Base-by-base conservation (phyloP, 2,113 vertebrate genomes). In the Centrocercus urophasianus region DNA sequence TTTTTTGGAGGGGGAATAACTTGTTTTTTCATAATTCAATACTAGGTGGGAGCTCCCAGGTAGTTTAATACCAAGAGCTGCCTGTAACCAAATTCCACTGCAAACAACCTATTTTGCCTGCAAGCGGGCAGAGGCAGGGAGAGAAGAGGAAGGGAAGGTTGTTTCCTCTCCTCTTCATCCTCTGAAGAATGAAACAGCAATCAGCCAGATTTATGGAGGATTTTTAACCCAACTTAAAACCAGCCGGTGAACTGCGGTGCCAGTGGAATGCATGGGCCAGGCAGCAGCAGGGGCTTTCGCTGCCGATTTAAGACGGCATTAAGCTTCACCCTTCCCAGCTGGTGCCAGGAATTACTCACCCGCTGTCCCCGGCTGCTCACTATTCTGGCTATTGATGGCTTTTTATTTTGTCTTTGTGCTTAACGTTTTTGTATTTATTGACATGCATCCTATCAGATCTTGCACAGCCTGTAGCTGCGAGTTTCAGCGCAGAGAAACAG, bases 181-280 rank as follows among this genome's bases (percentile, higher is more conserved):
- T 90, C 96, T 97, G 91, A 97, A 95, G 96, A 97, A 97, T 96
- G 96, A 96, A 95, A 69, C 80, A 47, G 66, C 93, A 86, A 88
- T 88, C 96, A 86, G 90, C 4, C 10, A 94, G 96, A 94, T 88
- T 97, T 96, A 70, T 2, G 2, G 38, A 85, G 92, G 90, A 94
- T 96, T 93, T 95, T 77, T 91, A 86, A 60, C 76, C 73, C 76
- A 79, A 81, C 79, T 83, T 72, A 75, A 92, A 79, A 61, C 83
- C 64, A 3, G 36, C 42, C 20, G 11, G 92, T 85, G 90, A 90
- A 77, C 36, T 8, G 24, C 9, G 7, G 95, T 96, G 95, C 92
- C 95, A 94, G 79, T 74, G 96, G 96, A 96, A 97, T 96, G 93
- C 87, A 65, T 22, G 21, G 89, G 89, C 88, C 90, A 87, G 92